phyloP scores from a whole-genome alignment of 2,888 invertebrate genomes.

The Orchestes rusci region DNA sequence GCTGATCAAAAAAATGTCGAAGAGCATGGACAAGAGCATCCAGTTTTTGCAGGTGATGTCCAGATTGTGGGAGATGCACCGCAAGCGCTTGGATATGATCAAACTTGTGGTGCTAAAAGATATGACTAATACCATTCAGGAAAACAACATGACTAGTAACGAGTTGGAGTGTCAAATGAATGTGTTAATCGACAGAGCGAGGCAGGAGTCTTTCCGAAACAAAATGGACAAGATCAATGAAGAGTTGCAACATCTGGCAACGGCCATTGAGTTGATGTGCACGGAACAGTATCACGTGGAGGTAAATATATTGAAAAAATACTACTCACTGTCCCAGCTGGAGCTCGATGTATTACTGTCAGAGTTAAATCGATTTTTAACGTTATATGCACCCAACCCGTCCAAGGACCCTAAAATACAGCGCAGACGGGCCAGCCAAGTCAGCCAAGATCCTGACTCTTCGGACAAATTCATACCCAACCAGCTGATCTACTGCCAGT shows the following conservation, averaged over 20 bases:
- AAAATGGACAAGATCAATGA: conserved; percentile 26
- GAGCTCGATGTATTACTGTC: conserved; percentile 30
- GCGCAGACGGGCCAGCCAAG: conserved; percentile 30
- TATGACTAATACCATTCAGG: conserved; percentile 26
- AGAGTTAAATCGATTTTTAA: conserved; percentile 33
- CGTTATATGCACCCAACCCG: conserved; percentile 27
- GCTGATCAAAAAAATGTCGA: conserved; percentile 26
- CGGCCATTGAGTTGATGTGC: conserved; percentile 27
- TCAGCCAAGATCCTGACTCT: conserved; percentile 21
- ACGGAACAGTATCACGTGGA: conserved; percentile 25
- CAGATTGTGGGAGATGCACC: conserved; percentile 34
- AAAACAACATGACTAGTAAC: conserved; percentile 6
- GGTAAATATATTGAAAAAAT: conserved; percentile 29
- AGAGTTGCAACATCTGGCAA: conserved; percentile 25
- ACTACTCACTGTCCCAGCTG: conserved; percentile 23
- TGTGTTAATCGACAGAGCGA: conserved; percentile 31
- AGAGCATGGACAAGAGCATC: conserved; percentile 27
- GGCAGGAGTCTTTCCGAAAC: conserved; percentile 30
- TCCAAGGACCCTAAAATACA: conserved; percentile 30
- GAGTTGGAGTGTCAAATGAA: conserved; percentile 30
- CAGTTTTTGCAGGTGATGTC: conserved; percentile 28
- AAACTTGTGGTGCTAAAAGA: conserved; percentile 30
- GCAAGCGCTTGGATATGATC: conserved; percentile 29
- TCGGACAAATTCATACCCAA: conserved; percentile 29
- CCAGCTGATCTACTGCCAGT: conserved; percentile 32